phyloP scores from a whole-genome alignment of 2,888 invertebrate genomes.

The Stratiomys singularior region DNA sequence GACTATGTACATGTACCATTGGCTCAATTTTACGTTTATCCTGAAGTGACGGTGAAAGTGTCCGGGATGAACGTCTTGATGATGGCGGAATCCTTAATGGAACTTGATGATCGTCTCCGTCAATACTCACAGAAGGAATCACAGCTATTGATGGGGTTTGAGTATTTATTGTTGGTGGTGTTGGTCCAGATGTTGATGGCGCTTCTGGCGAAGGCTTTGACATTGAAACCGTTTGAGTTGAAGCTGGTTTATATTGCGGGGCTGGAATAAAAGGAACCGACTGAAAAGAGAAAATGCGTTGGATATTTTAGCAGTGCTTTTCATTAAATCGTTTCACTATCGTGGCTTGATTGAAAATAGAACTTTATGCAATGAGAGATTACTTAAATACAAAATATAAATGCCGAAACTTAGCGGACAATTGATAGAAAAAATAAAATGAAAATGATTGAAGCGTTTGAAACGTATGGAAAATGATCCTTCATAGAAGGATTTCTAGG shows the following conservation, averaged over 20 bases:
- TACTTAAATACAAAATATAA: too few species aligned
- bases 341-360: too few species aligned
- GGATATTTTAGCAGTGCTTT: too few species aligned
- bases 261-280: slow-evolving; percentile 47
- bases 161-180: slow-evolving; percentile 40
- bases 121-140: slow-evolving; percentile 68
- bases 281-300: slow-evolving; percentile 11
- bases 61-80: slow-evolving; percentile 60
- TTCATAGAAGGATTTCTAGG: too few species aligned
- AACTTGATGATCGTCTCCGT: slow-evolving; percentile 57
- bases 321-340: too few species aligned
- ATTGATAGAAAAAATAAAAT: too few species aligned
- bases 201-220: slow-evolving; percentile 24
- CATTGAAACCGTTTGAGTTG: slow-evolving; percentile 49
- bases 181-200: slow-evolving; percentile 46
- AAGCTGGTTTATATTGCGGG: slow-evolving; percentile 50
- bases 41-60: slow-evolving; percentile 64
- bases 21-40: slow-evolving; percentile 54
- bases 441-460: too few species aligned
- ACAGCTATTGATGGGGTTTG: slow-evolving; percentile 69
- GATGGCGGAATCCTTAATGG: slow-evolving; percentile 62
- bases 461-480: too few species aligned
- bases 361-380: too few species aligned
- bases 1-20: slow-evolving; percentile 49
- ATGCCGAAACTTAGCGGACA: too few species aligned